Evolutionary conservation across 2,888 invertebrate species (phyloP), one percentile per base, ranked within the genome.

Genomic region (Trachelus stipa): DNA sequence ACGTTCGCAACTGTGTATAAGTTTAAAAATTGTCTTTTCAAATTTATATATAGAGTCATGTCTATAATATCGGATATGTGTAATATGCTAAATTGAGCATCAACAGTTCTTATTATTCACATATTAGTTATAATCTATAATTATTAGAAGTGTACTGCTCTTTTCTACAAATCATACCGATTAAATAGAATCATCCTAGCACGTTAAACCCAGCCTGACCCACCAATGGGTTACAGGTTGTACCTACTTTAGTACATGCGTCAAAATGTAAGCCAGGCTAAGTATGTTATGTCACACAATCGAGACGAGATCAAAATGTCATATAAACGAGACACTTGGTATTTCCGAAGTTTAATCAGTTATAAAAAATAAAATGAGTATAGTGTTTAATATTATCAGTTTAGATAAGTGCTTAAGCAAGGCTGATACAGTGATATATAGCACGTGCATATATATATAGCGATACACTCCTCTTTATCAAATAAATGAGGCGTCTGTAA

Each of bases 331-430:
- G 56, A 23, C 23, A 56, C 56, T 56, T 56, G 9, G 56, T 23
- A 23, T 56, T 56, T 56, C 56, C 23, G 23, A 56, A 9, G 56
- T 56, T 56, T 56, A 56, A 56, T 56, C 56, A 56, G 56, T 56
- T 56, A 23, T 15, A 56, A 23, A 23, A 75, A 81, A 35, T 35
- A 12, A 69, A 76, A 81, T 33, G 11, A 73, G 11, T 56, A 68
- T 71, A 74, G 69, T n/a, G 40, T 77, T 34, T 15, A 68, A 71
- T 69, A 11, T 15, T 11, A 33, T 68, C 74, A 74, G 68, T 9
- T 56, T 56, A 56, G 56, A 56, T 56, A 56, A 15, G 6, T 23
- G 56, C 23, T 56, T 56, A 9, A 23, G 23, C 9, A 56, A 23
- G 1, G 15, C 56, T 56, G 56, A 56, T 56, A 56, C 23, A 56